Conservation (phyloP, 2,888 invertebrate species). For the Patella ulyssiponensis region DNA sequence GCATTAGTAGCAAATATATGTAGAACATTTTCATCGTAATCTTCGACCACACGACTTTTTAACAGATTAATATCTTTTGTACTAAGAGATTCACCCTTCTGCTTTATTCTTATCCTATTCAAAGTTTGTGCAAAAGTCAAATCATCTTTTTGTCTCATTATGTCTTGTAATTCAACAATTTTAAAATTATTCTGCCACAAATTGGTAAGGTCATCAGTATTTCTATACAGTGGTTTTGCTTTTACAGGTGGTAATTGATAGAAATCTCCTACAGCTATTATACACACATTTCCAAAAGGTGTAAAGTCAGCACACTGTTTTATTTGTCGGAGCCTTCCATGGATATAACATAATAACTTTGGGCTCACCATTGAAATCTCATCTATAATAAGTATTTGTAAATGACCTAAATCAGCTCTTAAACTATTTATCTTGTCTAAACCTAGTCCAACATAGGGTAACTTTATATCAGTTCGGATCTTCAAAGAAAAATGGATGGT, state of each 20-base stretch:
- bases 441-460: no score
- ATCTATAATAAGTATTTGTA: no score
- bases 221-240: conserved; percentile 3
- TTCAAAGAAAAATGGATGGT: no score
- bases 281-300: no score
- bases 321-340: no score
- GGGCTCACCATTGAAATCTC: no score
- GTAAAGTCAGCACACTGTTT: no score
- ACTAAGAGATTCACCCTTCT: conserved; percentile 10
- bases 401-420: no score
- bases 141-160: conserved; percentile 34
- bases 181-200: conserved; percentile 33
- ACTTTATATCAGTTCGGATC: no score
- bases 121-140: conserved; percentile 24
- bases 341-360: no score
- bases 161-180: conserved; percentile 26
- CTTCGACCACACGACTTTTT: conserved; percentile 19
- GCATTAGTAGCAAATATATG: conserved; percentile 33
- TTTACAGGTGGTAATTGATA: conserved; percentile 22
- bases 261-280: no score
- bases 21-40: conserved; percentile 18
- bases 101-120: conserved; percentile 26
- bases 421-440: no score
- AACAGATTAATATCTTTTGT: conserved; percentile 16
- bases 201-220: conserved; percentile 1